Evolutionary conservation across 2,113 vertebrate genomes (phyloP), one percentile per base, ranked within the genome.

Genomic region (Scophthalmus maximus): DNA sequence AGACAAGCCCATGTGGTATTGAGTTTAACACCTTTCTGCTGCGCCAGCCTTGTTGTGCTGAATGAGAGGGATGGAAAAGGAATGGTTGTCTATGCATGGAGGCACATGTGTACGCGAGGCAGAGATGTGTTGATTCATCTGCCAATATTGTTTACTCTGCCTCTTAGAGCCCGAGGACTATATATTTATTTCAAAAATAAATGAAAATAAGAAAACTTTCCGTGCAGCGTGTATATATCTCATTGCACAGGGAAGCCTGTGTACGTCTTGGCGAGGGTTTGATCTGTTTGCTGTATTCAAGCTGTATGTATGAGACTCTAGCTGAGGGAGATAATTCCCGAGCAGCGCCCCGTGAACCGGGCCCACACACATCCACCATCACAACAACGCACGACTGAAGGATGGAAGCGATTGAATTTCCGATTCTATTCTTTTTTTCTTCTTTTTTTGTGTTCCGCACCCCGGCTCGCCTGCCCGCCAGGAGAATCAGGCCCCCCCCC

Each of bases 371-470:
- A 78, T 76, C 68, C 23, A 15, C 63, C 38, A 51, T 64, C 60
- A 60, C 50, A 77, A 82, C 64, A 83, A 71, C 8, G 25, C 50
- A 36, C 53, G 71, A 57, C 71, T 55, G 46, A 56, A 64, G 66
- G 58, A 79, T 62, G 32, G 34, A 68, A 61, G 38, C 76, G 74
- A 91, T 86, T 86, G 83, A 79, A 88, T 83, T 85, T 88, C 53
- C 78, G 68, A 56, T 82, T 86, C 42, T 57, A 2, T 34, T 20
- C 56, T 47, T 22, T 56, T 60, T 58, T 44, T 10, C 6, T 50
- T 12, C 14, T 26, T 58, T 72, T 44, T 64, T 18, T 10, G 2
- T 11, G 27, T 6, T 55, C 62, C 29, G 50, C 5, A 1, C 3
- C 53, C 51, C 20, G 10, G 18, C 18, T 2, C 18, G 51, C 47